phyloP scores from a whole-genome alignment of 2,113 vertebrate genomes.

The Shinisaurus crocodilurus region DNA sequence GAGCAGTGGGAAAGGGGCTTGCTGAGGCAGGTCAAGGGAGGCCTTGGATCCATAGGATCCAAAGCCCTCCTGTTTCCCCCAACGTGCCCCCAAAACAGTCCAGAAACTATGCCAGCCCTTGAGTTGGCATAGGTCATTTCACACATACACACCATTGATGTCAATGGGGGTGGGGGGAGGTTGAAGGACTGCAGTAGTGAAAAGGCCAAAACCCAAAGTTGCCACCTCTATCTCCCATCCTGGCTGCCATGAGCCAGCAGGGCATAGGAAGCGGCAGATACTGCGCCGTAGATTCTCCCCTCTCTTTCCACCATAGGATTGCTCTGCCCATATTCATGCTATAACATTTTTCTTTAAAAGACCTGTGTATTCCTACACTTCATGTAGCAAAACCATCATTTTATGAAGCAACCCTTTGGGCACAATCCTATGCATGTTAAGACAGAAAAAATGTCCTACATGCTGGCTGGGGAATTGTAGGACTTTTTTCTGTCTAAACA shows the following conservation, averaged over 20 bases:
- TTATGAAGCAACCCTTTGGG: background rate
- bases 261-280: background rate
- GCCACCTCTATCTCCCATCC: no score
- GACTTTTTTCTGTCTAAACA: no score
- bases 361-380: accelerated
- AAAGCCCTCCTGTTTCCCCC: background rate
- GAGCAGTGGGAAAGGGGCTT: background rate
- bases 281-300: background rate
- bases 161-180: no score
- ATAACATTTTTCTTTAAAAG: background rate
- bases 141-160: no score
- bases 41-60: background rate
- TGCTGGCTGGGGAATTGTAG: no score
- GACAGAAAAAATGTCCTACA: no score
- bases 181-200: no score
- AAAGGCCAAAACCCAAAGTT: background rate
- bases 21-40: no score
- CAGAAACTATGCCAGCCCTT: background rate
- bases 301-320: background rate
- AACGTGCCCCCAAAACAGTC: background rate
- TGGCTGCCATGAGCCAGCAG: background rate
- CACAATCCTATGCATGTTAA: no score
- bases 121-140: background rate
- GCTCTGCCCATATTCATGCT: background rate
- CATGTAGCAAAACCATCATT: background rate